Base-by-base conservation (phyloP, 2,888 invertebrate species). In the Ichneumon xanthorius region DNA sequence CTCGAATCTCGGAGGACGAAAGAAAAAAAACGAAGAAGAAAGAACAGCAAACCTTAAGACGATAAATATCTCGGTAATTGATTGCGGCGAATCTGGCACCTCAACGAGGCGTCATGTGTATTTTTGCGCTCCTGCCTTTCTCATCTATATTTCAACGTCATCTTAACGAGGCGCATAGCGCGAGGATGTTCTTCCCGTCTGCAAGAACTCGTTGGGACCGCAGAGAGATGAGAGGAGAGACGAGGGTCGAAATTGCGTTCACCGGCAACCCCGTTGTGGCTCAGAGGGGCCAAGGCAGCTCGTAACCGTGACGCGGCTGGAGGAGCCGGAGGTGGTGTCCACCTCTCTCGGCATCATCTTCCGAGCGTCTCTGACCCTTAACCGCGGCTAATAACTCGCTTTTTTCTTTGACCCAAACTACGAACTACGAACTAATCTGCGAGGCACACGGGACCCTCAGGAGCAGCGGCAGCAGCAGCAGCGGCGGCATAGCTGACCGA, bases 371-470 rank as follows among this genome's bases (percentile, higher is more conserved):
- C 88, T 84, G 86, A 88, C 86, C 87, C 89, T 88, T 86, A 84
- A 88, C 90, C 91, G 80, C 89, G 86, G 88, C 91, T 89, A 90
- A 91, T 91, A 91, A 91, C 91, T 90, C 89, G 88, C 88, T 90
- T 92, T 92, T 92, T 92, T 91, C 90, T 91, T 84, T 22, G 45
- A 48, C 58, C 61, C 58, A 84, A 86, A 86, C 85, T 84, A 73
- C 88, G 80, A 91, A 91, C 91, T 91, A 87, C 88, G 85, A 92
- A 91, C 91, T 91, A 90, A 91, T 92, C 91, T 90, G 87, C 90
- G 85, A 88, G 88, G 88, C 88, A 87, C 87, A 86, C 80, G 48
- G 86, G 87, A 84, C 40, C 58, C 53, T 37, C 50, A 33, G 45
- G 22, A 45, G 53, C 9, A 37, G 40, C 26, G 30, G n/a, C 16